phyloP scores from a whole-genome alignment of 2,888 invertebrate genomes.

The Melanophora roralis region DNA sequence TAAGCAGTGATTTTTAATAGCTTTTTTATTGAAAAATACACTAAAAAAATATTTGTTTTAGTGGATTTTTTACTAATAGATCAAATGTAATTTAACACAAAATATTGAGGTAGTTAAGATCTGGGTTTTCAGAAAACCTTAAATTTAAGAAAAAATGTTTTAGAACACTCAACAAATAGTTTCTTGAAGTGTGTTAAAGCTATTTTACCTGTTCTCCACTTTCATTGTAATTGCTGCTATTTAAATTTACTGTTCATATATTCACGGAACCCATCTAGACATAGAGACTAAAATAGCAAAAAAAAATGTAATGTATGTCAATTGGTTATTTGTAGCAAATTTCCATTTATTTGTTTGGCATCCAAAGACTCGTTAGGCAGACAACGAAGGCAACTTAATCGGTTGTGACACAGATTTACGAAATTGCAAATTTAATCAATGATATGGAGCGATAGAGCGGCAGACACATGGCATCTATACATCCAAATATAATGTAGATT shows the following conservation, averaged over 20 bases:
- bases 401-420: neutral
- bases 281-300: neutral
- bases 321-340: conserved; percentile 50
- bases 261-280: neutral
- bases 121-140: no score
- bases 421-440: conserved; percentile 20
- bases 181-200: no score
- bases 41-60: neutral
- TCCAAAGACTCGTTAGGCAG: neutral
- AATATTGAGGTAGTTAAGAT: no score
- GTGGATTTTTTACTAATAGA: no score
- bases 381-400: conserved; percentile 33
- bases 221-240: conserved; percentile 19
- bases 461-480: no score
- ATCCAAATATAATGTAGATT: no score
- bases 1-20: neutral
- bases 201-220: neutral
- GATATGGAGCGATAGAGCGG: neutral
- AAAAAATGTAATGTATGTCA: conserved; percentile 47
- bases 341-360: conserved; percentile 34
- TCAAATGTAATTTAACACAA: no score
- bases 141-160: no score
- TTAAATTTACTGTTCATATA: neutral
- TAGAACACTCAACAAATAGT: no score
- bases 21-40: conserved; percentile 11